These are phyloP conservation scores for Bellardia pandia DNA, from an alignment of 2,888 invertebrate species.

Conservation along the genomic window DNA sequence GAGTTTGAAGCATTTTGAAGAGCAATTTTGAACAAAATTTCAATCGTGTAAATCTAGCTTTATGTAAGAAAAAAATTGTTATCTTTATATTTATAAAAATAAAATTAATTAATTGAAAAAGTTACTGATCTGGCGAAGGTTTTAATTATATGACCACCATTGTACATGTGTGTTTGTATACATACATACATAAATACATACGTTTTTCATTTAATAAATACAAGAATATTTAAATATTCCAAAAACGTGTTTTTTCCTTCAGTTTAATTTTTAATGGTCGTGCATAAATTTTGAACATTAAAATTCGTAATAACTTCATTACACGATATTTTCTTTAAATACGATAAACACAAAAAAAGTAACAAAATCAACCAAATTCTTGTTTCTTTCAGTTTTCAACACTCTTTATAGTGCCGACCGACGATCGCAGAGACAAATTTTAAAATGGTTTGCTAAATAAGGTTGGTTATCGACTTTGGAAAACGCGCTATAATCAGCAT, in stretches of 20 bases:
- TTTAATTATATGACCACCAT: no score
- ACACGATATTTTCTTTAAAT: slow-evolving; percentile 75
- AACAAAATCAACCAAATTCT: slow-evolving; percentile 12
- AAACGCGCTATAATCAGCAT: background rate
- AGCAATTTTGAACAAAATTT: no score
- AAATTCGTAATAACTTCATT: slow-evolving; percentile 82
- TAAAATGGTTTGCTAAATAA: slow-evolving; percentile 7
- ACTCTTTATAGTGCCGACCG: background rate
- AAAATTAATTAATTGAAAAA: no score
- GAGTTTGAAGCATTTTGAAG: no score
- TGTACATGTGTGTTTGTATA: background rate
- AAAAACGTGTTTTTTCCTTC: slow-evolving; percentile 78
- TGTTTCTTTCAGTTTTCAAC: background rate
- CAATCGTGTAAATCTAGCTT: no score
- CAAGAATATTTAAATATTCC: slow-evolving; percentile 78
- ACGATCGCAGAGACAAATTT: slow-evolving; percentile 1
- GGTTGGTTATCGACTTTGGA: background rate
- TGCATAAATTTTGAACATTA: slow-evolving; percentile 81
- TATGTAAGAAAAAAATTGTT: no score
- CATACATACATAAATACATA: background rate
- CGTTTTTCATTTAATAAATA: slow-evolving; percentile 32
- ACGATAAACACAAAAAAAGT: slow-evolving; percentile 5
- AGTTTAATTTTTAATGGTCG: slow-evolving; percentile 77
- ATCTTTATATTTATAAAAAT: no score
- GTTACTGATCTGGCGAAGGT: no score